Conservation (phyloP, 2,797 vertebrate genomes). For the Perodicticus potto region DNA sequence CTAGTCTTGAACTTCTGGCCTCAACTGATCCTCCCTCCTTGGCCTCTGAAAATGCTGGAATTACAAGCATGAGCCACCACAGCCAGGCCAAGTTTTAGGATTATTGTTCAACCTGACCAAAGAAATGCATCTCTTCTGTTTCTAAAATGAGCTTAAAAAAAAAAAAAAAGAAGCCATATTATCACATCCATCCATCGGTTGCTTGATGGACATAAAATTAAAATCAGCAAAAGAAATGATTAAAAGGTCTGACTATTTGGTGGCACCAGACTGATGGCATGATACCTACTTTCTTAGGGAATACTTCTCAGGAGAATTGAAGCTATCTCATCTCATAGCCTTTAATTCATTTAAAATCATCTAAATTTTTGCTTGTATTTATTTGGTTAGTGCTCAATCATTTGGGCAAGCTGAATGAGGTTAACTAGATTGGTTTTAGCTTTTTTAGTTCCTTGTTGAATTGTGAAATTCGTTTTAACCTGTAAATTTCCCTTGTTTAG, state of each 20-base stretch:
- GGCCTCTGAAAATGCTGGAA: not conserved
- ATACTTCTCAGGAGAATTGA: not conserved
- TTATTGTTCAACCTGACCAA: not conserved
- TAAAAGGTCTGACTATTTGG: not conserved
- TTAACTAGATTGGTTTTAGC: constrained; percentile 27
- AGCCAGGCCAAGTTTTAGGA: not conserved
- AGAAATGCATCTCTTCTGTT: not conserved
- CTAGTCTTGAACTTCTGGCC: not conserved
- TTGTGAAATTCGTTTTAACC: not conserved
- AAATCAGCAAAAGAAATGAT: not conserved
- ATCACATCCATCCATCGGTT: not conserved
- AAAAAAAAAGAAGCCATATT: constrained; percentile 1
- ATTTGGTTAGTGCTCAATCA: not conserved
- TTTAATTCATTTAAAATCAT: constrained; percentile 29
- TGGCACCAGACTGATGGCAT: not conserved
- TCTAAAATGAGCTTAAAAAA: not conserved
- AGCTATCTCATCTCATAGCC: not conserved
- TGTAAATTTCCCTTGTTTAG: not conserved
- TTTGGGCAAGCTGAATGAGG: not conserved
- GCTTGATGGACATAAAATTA: not conserved
- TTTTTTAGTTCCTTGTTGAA: not conserved
- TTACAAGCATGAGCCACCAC: not conserved
- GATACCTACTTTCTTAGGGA: constrained; percentile 17
- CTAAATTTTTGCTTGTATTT: constrained; percentile 15
- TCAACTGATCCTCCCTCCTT: not conserved